These are phyloP conservation scores for Xiphophorus hellerii DNA, from an alignment of 2,113 vertebrate genomes.

Conservation along the genomic window DNA sequence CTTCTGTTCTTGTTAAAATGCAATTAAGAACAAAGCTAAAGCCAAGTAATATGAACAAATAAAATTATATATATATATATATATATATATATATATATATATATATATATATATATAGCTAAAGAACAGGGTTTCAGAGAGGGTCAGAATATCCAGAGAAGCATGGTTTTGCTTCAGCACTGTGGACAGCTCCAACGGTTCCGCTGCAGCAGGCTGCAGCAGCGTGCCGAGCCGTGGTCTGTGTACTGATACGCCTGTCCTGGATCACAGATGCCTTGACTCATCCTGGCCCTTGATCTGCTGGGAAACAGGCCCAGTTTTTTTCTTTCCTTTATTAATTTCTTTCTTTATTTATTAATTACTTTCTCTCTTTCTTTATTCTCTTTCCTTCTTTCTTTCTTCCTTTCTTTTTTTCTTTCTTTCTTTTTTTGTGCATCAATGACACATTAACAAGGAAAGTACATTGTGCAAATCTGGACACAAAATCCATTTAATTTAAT, in stretches of 20 bases:
- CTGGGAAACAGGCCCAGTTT: slow-evolving; percentile 4
- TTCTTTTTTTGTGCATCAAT: neutral
- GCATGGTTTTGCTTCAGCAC: slow-evolving; percentile 69
- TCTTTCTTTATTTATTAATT: too few species aligned
- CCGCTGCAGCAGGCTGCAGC: slow-evolving; percentile 40
- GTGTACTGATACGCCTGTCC: slow-evolving; percentile 53
- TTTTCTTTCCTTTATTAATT: neutral
- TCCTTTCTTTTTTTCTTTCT: neutral
- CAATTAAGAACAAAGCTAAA: neutral
- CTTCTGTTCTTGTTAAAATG: neutral
- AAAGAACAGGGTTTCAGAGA: neutral
- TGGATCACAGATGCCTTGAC: slow-evolving; percentile 43
- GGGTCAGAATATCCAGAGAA: too few species aligned
- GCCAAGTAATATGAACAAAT: neutral
- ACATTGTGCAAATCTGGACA: slow-evolving; percentile 38
- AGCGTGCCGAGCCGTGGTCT: slow-evolving; percentile 33
- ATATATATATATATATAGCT: too few species aligned
- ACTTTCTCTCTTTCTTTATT: too few species aligned
- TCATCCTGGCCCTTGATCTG: slow-evolving; percentile 35
- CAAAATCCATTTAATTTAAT: slow-evolving; percentile 51
- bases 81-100: too few species aligned
- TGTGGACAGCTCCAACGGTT: slow-evolving; percentile 66
- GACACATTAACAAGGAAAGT: slow-evolving; percentile 40
- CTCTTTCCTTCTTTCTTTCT: neutral
- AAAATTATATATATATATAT: neutral